Evolutionary conservation across 2,113 vertebrate genomes (phyloP).

Genomic region (Ochotona princeps): DNA sequence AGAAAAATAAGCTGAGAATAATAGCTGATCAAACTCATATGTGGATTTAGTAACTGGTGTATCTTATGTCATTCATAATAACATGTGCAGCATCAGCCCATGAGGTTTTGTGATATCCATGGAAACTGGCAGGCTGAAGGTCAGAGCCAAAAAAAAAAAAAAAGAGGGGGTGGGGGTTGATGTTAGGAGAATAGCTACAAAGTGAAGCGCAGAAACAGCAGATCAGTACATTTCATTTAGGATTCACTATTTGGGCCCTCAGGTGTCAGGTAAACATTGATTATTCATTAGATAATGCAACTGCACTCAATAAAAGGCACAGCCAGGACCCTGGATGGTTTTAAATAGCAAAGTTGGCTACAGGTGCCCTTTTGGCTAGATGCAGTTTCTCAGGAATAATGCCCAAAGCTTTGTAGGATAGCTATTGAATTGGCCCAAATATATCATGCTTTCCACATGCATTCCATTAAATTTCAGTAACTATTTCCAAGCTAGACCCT

Average conservation of each 20-base stretch:
- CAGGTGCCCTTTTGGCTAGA: slow-evolving; percentile 38
- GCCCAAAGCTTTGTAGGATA: slow-evolving; percentile 32
- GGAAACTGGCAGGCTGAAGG: background rate
- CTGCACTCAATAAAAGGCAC: slow-evolving; percentile 68
- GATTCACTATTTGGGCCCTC: slow-evolving; percentile 69
- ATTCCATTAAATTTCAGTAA: slow-evolving; percentile 49
- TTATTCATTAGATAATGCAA: slow-evolving; percentile 74
- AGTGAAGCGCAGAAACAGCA: slow-evolving; percentile 50
- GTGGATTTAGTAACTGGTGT: background rate
- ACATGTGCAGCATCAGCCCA: background rate
- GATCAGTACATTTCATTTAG: slow-evolving; percentile 72
- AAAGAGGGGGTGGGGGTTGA: background rate
- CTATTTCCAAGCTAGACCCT: background rate
- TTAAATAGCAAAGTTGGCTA: slow-evolving; percentile 50
- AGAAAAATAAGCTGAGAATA: slow-evolving; percentile 9
- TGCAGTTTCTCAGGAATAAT: slow-evolving; percentile 43
- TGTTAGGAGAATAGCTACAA: background rate
- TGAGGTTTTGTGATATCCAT: accelerated
- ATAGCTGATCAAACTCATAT: background rate
- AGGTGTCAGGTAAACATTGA: slow-evolving; percentile 68
- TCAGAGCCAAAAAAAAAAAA: background rate
- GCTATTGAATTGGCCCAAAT: background rate
- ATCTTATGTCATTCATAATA: background rate
- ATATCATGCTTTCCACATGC: background rate
- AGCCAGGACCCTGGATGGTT: slow-evolving; percentile 37